Conservation (phyloP, 2,797 vertebrate genomes). For the Avahi laniger region DNA sequence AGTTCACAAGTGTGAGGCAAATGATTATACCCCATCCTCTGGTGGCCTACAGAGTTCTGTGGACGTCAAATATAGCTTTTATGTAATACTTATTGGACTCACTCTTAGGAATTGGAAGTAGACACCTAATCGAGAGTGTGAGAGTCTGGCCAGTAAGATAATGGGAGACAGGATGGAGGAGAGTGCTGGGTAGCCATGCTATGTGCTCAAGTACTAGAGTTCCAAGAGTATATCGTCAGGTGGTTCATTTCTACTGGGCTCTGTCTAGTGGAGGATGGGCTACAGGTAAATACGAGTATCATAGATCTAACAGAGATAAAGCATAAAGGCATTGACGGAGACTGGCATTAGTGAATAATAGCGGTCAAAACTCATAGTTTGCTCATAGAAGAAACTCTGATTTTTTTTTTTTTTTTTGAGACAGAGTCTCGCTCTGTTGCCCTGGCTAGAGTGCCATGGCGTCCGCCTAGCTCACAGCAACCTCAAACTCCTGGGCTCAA, state of each 20-base stretch:
- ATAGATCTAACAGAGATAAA: not conserved
- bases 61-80: not conserved
- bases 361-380: not conserved
- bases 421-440: no score
- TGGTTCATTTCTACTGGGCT: not conserved
- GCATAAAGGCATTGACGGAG: not conserved
- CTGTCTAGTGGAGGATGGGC: not conserved
- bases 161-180: not conserved
- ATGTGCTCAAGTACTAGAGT: not conserved
- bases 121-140: not conserved
- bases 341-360: not conserved
- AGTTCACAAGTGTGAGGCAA: not conserved
- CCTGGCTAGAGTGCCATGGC: no score
- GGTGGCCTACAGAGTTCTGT: not conserved
- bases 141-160: not conserved
- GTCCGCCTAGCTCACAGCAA: no score
- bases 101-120: not conserved
- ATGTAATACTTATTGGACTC: not conserved
- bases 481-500: no score
- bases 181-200: not conserved
- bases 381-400: not conserved
- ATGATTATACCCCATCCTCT: not conserved
- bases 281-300: conserved; percentile 1
- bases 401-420: no score
- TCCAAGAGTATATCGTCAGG: not conserved